Conservation (phyloP, 2,888 invertebrate species). For the Pyrgus malvae region DNA sequence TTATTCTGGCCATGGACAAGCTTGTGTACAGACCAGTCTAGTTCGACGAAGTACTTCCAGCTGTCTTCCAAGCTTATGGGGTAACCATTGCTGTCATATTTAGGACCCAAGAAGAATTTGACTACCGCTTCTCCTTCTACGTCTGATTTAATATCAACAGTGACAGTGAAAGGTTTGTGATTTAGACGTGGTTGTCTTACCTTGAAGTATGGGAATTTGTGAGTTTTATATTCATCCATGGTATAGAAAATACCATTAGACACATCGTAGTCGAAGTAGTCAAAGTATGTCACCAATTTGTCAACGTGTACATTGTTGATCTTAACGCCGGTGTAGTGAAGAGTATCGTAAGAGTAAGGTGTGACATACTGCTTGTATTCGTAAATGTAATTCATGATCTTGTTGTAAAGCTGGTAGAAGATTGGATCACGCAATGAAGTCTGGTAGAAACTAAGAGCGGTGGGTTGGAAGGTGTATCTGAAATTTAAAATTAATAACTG, state of each 20-base stretch:
- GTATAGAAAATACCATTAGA: slow-evolving; percentile 73
- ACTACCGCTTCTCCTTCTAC: slow-evolving; percentile 80
- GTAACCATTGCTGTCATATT: slow-evolving; percentile 82
- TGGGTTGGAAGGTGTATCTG: slow-evolving; percentile 74
- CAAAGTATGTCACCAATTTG: slow-evolving; percentile 84
- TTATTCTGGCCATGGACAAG: slow-evolving; percentile 84
- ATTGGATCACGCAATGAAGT: slow-evolving; percentile 87
- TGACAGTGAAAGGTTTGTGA: slow-evolving; percentile 85
- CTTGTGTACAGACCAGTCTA: slow-evolving; percentile 83
- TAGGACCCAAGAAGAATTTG: slow-evolving; percentile 86
- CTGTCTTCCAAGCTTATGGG: slow-evolving; percentile 76
- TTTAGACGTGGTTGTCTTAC: slow-evolving; percentile 87
- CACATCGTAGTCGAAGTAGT: slow-evolving; percentile 83
- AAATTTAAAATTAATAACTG: slow-evolving; percentile 55
- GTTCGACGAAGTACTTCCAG: slow-evolving; percentile 82
- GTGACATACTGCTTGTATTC: slow-evolving; percentile 82
- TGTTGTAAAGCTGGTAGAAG: slow-evolving; percentile 86
- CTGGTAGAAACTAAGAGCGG: slow-evolving; percentile 83
- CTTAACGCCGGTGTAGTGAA: slow-evolving; percentile 82
- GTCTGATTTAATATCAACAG: slow-evolving; percentile 82
- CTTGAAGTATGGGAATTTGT: slow-evolving; percentile 66
- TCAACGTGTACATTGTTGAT: slow-evolving; percentile 83
- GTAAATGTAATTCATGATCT: slow-evolving; percentile 79
- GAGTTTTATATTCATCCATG: slow-evolving; percentile 52
- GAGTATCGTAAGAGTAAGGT: slow-evolving; percentile 81